Evolutionary conservation across 2,888 invertebrate genomes (phyloP).

Genomic region (Drosophila multiciliata): DNA sequence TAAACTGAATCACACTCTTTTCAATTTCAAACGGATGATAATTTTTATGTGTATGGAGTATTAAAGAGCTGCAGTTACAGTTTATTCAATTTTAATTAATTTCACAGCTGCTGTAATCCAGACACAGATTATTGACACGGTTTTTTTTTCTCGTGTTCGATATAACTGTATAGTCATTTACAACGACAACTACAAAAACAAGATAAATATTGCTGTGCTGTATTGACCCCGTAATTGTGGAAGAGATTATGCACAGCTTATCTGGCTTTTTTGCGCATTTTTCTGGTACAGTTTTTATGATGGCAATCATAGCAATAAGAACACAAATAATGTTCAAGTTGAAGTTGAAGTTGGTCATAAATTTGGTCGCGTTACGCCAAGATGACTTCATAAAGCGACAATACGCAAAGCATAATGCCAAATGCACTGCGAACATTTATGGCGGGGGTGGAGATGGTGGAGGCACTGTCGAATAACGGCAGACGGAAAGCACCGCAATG

Average conservation of each 20-base stretch:
- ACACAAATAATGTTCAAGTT: conserved; percentile 45
- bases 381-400: conserved; percentile 81
- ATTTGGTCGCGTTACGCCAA: conserved; percentile 77
- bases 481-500: conserved; percentile 55
- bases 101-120: conserved; percentile 37
- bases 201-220: not conserved
- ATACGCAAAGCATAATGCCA: conserved; percentile 80
- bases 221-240: conserved; percentile 40
- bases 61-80: not conserved
- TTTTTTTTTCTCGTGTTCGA: not conserved
- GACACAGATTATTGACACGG: conserved; percentile 13
- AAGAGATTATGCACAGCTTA: conserved; percentile 51
- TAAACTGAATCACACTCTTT: not conserved
- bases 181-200: conserved; percentile 5
- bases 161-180: not conserved
- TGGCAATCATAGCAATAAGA: conserved; percentile 9
- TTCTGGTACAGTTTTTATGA: conserved; percentile 21
- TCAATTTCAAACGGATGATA: not conserved
- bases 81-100: conserved; percentile 32
- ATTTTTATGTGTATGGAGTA: conserved; percentile 1
- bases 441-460: not conserved
- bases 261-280: conserved; percentile 56
- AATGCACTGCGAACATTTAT: conserved; percentile 54
- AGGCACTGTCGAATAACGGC: conserved; percentile 18
- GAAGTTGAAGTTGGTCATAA: conserved; percentile 73